Percentiles rank a stretch among this genome's conserved stretches.
phyloP scores from a whole-genome alignment of 2,797 vertebrate species.

The Otolemur crassicaudatus region DNA sequence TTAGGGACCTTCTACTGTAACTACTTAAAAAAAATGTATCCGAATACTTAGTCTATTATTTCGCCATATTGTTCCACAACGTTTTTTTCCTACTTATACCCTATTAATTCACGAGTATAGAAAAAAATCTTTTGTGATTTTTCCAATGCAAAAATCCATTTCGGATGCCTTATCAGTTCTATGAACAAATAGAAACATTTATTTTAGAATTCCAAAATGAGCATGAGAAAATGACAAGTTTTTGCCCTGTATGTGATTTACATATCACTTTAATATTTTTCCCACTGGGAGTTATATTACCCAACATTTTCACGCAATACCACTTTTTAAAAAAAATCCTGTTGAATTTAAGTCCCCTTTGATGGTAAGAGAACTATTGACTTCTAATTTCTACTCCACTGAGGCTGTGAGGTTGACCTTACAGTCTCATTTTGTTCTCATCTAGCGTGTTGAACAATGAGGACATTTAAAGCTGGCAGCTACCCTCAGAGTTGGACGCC shows the following conservation, averaged over 20 bases:
- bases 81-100: not conserved
- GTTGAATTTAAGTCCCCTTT: conserved; percentile 11
- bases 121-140: not conserved
- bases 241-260: not conserved
- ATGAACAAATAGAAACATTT: not conserved
- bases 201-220: not conserved
- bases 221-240: not conserved
- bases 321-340: not conserved
- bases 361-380: not conserved
- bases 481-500: not conserved
- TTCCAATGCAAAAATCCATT: not conserved
- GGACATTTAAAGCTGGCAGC: conserved; percentile 62
- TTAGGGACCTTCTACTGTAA: not conserved
- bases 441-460: conserved; percentile 72
- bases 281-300: not conserved
- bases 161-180: not conserved
- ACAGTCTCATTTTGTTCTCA: conserved; percentile 58
- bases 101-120: not conserved
- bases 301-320: not conserved
- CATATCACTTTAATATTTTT: not conserved
- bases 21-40: not conserved
- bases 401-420: conserved; percentile 68
- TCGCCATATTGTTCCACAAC: not conserved
- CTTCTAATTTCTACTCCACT: conserved; percentile 58
- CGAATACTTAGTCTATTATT: not conserved